Evolutionary conservation across 2,888 invertebrate species (phyloP).

Genomic region (Philereme transversata): DNA sequence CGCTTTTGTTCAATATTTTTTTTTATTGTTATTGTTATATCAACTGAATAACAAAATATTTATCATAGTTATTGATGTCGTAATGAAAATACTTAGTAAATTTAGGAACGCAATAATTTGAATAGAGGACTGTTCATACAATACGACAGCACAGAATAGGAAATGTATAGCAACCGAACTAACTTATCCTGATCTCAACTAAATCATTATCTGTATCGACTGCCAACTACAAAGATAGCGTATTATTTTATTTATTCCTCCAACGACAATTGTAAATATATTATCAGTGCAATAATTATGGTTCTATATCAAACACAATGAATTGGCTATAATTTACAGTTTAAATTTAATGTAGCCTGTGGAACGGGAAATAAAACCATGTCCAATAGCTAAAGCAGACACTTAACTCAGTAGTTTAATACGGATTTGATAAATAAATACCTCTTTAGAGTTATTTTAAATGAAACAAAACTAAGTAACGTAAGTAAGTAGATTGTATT

Average conservation of each 20-base stretch:
- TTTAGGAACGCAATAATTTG: no score
- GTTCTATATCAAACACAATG: slow-evolving; percentile 38
- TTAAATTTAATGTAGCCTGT: slow-evolving; percentile 42
- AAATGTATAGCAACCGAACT: neutral
- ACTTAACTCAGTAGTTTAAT: slow-evolving; percentile 23
- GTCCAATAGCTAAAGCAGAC: slow-evolving; percentile 30
- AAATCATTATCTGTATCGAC: slow-evolving; percentile 25
- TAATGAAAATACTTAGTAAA: no score
- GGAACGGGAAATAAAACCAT: slow-evolving; percentile 44
- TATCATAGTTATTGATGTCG: no score
- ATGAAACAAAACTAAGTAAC: slow-evolving; percentile 4
- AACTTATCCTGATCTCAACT: slow-evolving; percentile 13
- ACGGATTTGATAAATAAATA: slow-evolving; percentile 23
- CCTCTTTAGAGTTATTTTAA: slow-evolving; percentile 1
- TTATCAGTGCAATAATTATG: slow-evolving; percentile 40
- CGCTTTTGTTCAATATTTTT: slow-evolving; percentile 9
- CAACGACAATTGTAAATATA: slow-evolving; percentile 40
- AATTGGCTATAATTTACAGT: slow-evolving; percentile 41
- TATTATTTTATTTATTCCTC: slow-evolving; percentile 23
- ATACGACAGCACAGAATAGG: no score
- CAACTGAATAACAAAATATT: no score
- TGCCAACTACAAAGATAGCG: slow-evolving; percentile 24
- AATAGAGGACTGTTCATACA: no score
- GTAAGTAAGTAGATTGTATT: neutral
- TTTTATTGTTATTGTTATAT: slow-evolving; percentile 3